Percentiles rank a stretch among this genome's conserved stretches.
Evolutionary conservation across 2,888 invertebrate species (phyloP).

Genomic region (Melanophora roralis): DNA sequence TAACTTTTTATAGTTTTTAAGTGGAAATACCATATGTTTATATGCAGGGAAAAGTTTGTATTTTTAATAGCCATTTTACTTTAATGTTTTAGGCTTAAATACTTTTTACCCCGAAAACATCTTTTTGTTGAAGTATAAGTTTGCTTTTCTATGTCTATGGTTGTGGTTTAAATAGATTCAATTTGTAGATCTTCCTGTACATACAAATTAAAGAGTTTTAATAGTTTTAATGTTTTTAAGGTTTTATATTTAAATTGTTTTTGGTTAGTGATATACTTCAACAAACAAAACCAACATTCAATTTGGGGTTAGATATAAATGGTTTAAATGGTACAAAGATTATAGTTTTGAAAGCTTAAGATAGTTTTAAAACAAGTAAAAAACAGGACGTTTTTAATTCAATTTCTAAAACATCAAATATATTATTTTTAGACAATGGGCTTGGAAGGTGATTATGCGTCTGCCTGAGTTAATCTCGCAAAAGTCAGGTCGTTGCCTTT

Average conservation of each 20-base stretch:
- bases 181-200: conserved; percentile 4
- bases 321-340: background rate
- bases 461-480: no score
- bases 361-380: background rate
- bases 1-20: background rate
- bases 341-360: background rate
- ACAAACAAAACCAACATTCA: background rate
- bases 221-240: conserved; percentile 8
- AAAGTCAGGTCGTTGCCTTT: no score
- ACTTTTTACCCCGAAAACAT: background rate
- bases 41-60: background rate
- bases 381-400: no score
- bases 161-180: background rate
- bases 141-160: background rate
- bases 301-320: background rate
- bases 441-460: no score
- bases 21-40: background rate
- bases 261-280: background rate
- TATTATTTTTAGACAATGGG: no score
- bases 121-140: background rate
- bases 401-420: no score
- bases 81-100: conserved; percentile 10
- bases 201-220: conserved; percentile 10
- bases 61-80: background rate
- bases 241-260: conserved; percentile 9